Evolutionary conservation across 2,113 vertebrate genomes (phyloP).

Genomic region (Phrynosoma blainvillii): DNA sequence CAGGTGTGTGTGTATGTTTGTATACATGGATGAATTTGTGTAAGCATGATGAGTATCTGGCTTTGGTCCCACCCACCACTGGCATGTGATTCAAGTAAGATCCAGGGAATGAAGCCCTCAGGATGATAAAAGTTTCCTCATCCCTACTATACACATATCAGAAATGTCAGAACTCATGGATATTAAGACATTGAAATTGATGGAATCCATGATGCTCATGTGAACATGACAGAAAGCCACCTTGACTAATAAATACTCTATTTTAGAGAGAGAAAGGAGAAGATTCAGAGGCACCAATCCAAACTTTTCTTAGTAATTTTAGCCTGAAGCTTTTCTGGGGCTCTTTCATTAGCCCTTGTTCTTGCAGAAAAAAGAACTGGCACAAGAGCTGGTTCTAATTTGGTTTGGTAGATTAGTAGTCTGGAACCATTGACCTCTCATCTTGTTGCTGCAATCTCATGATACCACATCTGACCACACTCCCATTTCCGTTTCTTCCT

Average conservation of each 20-base stretch:
- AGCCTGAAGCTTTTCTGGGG: not conserved
- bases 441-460: not conserved
- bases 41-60: not conserved
- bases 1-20: not conserved
- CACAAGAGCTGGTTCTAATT: not conserved
- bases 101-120: not conserved
- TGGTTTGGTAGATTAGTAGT: not conserved
- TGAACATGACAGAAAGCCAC: not conserved
- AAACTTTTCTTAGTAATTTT: not conserved
- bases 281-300: not conserved
- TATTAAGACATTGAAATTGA: not conserved
- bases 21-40: not conserved
- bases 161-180: not conserved
- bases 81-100: not conserved
- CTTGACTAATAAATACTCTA: not conserved
- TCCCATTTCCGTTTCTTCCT: not conserved
- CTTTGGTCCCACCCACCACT: not conserved
- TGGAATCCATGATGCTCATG: not conserved
- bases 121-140: not conserved
- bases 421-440: not conserved
- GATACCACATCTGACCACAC: not conserved
- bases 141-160: not conserved
- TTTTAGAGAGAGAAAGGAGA: not conserved
- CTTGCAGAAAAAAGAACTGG: not conserved
- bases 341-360: not conserved